phyloP scores from a whole-genome alignment of 2,797 vertebrate genomes.

The Lutjanus campechanus region DNA sequence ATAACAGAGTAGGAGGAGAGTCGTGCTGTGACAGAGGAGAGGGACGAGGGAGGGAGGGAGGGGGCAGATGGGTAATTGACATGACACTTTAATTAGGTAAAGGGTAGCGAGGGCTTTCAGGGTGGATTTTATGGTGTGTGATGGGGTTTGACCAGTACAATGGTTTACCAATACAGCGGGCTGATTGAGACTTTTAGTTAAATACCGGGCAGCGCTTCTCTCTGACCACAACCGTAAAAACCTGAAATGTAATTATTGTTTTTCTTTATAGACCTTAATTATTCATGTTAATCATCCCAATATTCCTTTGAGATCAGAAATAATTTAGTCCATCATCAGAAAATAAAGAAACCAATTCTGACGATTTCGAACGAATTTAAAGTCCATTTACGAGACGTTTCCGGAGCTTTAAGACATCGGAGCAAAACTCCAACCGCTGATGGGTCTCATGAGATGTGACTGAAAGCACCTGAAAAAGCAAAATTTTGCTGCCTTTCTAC shows the following conservation, averaged over 20 bases:
- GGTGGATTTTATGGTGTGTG: constrained; percentile 36
- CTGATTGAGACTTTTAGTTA: constrained; percentile 29
- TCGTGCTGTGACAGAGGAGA: constrained; percentile 33
- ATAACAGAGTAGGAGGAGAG: constrained; percentile 65
- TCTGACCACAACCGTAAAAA: constrained; percentile 6
- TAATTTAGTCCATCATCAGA: not conserved
- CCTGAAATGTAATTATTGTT: not conserved
- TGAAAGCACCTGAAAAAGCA: not conserved
- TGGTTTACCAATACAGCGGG: not conserved
- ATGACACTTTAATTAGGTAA: constrained; percentile 59
- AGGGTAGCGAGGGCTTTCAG: constrained; percentile 37
- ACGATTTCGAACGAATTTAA: not conserved
- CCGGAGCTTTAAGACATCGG: too few species aligned
- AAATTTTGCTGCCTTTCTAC: not conserved
- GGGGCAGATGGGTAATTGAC: constrained; percentile 50
- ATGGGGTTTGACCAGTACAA: constrained; percentile 12
- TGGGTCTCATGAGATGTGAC: not conserved
- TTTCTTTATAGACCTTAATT: constrained; percentile 8
- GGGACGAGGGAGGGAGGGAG: not conserved
- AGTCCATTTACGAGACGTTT: not conserved
- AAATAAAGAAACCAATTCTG: not conserved
- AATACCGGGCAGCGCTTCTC: not conserved
- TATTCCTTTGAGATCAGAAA: not conserved
- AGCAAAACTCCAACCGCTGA: not conserved
- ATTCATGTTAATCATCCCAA: not conserved